Evolutionary conservation across 2,888 invertebrate genomes (phyloP).

Genomic region (Drosophila tanythrix): DNA sequence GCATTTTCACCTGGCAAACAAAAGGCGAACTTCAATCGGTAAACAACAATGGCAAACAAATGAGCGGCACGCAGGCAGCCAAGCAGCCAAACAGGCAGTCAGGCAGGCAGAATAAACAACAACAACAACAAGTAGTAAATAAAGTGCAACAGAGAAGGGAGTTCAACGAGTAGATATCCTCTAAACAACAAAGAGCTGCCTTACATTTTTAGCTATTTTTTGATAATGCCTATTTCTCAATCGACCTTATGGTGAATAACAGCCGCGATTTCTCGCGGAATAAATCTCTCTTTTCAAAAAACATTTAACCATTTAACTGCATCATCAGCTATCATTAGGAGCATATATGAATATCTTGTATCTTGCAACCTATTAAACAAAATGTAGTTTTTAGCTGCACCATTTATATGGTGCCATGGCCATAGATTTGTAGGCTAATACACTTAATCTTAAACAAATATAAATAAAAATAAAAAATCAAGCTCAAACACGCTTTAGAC

Average conservation of each 20-base stretch:
- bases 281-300: not conserved
- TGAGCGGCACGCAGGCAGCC: constrained; percentile 54
- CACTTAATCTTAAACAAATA: not conserved
- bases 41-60: constrained; percentile 81
- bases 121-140: constrained; percentile 35
- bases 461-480: not conserved
- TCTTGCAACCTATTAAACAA: not conserved
- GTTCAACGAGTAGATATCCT: constrained; percentile 4
- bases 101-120: constrained; percentile 45
- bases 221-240: not conserved
- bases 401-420: not conserved
- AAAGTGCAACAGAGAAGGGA: constrained; percentile 2
- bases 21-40: constrained; percentile 76
- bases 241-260: not conserved
- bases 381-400: not conserved
- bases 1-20: constrained; percentile 80
- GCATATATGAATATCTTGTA: not conserved
- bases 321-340: not conserved
- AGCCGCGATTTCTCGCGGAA: not conserved
- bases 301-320: not conserved
- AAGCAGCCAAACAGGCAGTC: constrained; percentile 5
- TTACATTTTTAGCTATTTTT: not conserved
- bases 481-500: not conserved
- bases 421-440: not conserved
- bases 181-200: not conserved